Evolutionary conservation across 2,888 invertebrate species (phyloP), one percentile per base, ranked within the genome.

Genomic region (Siphonodentalium dalli): DNA sequence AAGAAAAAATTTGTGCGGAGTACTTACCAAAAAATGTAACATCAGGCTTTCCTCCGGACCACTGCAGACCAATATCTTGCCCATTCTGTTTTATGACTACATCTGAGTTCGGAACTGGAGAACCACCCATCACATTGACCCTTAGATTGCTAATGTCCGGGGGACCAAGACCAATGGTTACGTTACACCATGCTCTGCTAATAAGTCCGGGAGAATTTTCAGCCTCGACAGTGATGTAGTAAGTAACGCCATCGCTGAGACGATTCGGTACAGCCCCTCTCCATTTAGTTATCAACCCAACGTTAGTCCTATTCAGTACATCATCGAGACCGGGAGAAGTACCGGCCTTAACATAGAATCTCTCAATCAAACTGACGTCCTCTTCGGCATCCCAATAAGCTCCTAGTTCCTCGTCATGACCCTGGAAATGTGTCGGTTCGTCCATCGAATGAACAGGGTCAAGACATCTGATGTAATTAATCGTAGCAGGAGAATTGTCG

Each of bases 361-460:
- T 26, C 2, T 37, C 38, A 18, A 70, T 62, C 24, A 58, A 58
- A 28, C 67, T 63, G 9, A 65, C 44, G 24, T 67, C 65, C 38
- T 70, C 70, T 1, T 48, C 44, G 33, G 61, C 63, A 20, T 64
- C 60, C 70, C 70, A 70, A 23, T 58, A 63, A 3, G 62, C 65
- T 9, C 63, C 66, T 5, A 70, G 56, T 21, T 55, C 52, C 15
- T 65, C 58, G 41, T 57, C 65, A n/a, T 65, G 63, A 6, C 70
- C 70, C 13, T 63, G 50, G 24, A 54, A 60, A 1, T 43, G 11
- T 7, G 63, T 51, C 1, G 65, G 65, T 46, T 65, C 65, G 39
- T 69, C 67, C 27, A 51, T 43, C n/a, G 61, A 63, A 33, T 65
- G 56, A 0, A 56, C 46, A 6, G 71, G 71, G 39, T 69, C 66